Evolutionary conservation across 2,797 vertebrate species (phyloP).

Genomic region (Lindbergichthys nudifrons): DNA sequence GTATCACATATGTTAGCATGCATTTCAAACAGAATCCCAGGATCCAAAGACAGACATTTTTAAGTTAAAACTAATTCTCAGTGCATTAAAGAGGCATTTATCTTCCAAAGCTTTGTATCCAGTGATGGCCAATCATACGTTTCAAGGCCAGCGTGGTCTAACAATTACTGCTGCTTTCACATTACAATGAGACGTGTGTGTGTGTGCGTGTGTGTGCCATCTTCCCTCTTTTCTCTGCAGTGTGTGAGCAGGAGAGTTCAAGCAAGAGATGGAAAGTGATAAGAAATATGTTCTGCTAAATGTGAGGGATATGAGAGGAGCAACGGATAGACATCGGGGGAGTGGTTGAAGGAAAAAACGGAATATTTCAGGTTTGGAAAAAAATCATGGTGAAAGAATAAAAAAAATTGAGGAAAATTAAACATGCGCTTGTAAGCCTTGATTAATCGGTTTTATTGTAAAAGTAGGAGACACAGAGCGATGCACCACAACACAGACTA

Average conservation of each 20-base stretch:
- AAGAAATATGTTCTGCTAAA: background rate
- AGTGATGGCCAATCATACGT: background rate
- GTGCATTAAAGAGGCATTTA: conserved; percentile 38
- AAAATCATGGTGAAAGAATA: background rate
- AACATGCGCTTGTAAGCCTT: background rate
- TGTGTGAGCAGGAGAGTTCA: conserved; percentile 39
- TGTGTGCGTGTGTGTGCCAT: conserved; percentile 7
- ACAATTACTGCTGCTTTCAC: background rate
- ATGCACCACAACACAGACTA: background rate
- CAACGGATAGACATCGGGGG: conserved; percentile 2
- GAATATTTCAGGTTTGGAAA: background rate
- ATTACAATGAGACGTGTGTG: background rate
- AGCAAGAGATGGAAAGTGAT: conserved; percentile 29
- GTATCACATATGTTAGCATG: background rate
- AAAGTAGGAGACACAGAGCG: conserved; percentile 1
- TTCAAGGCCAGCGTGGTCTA: background rate
- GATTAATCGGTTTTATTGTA: background rate
- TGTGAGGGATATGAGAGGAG: conserved; percentile 7
- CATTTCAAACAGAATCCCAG: background rate
- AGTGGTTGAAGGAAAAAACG: background rate
- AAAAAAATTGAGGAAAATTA: background rate
- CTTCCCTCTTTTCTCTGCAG: conserved; percentile 23
- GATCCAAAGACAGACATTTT: background rate
- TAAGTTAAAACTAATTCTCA: conserved; percentile 23
- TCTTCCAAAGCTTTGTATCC: background rate